These are phyloP conservation scores for Candoia aspera DNA, from an alignment of 2,113 vertebrate species.

Conservation along the genomic window DNA sequence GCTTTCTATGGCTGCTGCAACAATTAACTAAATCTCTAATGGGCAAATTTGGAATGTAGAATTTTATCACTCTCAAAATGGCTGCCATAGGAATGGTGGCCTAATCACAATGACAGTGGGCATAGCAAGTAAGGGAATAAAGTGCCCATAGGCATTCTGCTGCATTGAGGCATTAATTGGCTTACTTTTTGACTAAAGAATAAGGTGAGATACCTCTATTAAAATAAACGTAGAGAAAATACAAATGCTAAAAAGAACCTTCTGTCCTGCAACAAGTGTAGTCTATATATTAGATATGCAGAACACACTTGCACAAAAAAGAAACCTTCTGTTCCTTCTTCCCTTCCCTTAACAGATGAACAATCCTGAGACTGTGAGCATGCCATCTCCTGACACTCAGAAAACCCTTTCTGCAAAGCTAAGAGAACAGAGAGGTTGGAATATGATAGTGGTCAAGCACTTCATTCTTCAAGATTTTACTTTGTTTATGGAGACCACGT, in stretches of 20 bases:
- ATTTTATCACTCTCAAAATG: not conserved
- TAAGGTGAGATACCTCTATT: not conserved
- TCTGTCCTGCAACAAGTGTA: not conserved
- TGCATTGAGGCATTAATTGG: not conserved
- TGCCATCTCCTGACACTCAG: conserved; percentile 48
- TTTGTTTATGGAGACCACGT: conserved; percentile 74
- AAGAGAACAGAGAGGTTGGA: conserved; percentile 61
- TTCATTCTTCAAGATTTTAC: conserved; percentile 76
- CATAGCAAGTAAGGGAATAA: not conserved
- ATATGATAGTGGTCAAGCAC: conserved; percentile 66
- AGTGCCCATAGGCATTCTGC: not conserved
- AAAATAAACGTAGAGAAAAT: not conserved
- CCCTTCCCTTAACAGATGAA: conserved; percentile 70
- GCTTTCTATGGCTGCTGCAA: not conserved
- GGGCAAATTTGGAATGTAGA: not conserved
- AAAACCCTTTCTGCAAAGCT: conserved; percentile 58
- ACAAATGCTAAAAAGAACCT: rapidly evolving
- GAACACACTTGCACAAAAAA: not conserved
- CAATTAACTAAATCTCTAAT: not conserved
- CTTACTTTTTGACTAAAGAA: not conserved
- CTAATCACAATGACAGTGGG: not conserved
- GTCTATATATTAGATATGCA: not conserved
- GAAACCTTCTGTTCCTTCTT: not conserved
- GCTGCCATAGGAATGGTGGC: not conserved
- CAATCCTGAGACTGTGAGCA: conserved; percentile 35